These are phyloP conservation scores for Pocota personata DNA, from an alignment of 2,888 invertebrate genomes.

Conservation along the genomic window DNA sequence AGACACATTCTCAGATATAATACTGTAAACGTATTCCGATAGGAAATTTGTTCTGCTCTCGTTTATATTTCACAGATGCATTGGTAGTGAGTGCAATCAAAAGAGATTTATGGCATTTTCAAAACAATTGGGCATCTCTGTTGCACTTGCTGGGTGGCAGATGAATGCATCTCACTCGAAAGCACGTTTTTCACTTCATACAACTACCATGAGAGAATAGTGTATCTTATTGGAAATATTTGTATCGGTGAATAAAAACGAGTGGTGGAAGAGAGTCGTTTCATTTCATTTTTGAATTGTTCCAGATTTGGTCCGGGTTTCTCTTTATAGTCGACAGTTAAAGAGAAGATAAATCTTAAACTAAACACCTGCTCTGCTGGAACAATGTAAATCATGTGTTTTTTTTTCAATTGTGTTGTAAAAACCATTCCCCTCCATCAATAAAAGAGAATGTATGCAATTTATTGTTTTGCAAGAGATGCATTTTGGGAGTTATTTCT, in stretches of 20 bases:
- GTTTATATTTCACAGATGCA: neutral
- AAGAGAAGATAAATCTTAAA: neutral
- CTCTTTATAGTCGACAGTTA: neutral
- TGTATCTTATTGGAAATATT: constrained; percentile 57
- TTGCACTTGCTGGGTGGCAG: neutral
- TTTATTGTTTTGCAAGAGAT: constrained; percentile 2
- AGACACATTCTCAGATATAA: neutral
- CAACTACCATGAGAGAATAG: neutral
- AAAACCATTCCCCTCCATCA: neutral
- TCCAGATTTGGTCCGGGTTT: constrained; percentile 1
- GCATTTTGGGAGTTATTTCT: neutral
- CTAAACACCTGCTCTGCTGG: constrained; percentile 42
- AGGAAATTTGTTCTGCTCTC: constrained; percentile 22
- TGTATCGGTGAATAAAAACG: constrained; percentile 20
- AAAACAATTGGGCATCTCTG: constrained; percentile 74
- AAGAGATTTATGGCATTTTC: constrained; percentile 76
- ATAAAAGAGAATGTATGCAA: neutral
- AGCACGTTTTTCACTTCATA: constrained; percentile 58
- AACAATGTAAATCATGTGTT: constrained; percentile 27
- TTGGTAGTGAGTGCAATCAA: constrained; percentile 30
- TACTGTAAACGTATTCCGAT: neutral
- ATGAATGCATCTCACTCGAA: constrained; percentile 24
- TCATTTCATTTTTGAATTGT: constrained; percentile 29
- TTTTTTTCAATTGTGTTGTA: neutral
- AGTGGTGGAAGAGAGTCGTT: neutral